phyloP scores from a whole-genome alignment of 1,140 invertebrate species.

The Penaeus chinensis region DNA sequence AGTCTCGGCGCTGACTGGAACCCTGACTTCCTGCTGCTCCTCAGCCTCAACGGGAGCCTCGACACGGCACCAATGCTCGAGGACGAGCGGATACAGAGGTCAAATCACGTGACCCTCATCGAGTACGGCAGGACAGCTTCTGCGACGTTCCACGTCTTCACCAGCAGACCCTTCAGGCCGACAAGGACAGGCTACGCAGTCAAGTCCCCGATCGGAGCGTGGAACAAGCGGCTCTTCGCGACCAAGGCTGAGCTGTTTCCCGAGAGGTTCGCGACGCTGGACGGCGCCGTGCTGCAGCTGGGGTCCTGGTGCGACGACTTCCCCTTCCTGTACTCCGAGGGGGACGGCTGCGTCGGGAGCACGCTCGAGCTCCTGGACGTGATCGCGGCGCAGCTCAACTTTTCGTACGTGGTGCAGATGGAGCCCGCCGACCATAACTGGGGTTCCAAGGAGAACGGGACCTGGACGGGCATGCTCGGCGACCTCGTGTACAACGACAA shows the following conservation, averaged over 20 bases:
- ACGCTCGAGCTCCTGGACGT: constrained; percentile 41
- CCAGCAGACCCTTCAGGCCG: constrained; percentile 32
- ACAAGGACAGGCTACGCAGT: no score
- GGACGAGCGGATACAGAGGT: constrained; percentile 10
- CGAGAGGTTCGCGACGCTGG: constrained; percentile 5
- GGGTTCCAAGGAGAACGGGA: constrained; percentile 49
- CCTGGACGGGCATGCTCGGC: constrained; percentile 49
- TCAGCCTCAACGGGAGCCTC: no score
- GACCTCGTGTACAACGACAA: constrained; percentile 51
- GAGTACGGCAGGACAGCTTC: not conserved
- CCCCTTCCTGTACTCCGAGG: constrained; percentile 49
- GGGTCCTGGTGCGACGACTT: constrained; percentile 45
- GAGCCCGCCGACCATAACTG: constrained; percentile 44
- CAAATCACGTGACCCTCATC: not conserved
- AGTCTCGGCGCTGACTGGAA: no score
- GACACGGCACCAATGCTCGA: no score
- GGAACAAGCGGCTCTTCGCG: not conserved
- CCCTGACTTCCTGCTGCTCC: no score
- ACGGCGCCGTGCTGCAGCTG: constrained; percentile 20
- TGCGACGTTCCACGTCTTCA: not conserved
- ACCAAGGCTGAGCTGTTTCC: constrained; percentile 7
- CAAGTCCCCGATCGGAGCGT: not conserved
- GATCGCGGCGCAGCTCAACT: constrained; percentile 35
- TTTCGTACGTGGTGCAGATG: constrained; percentile 39
- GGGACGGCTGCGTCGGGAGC: constrained; percentile 24